Evolutionary conservation across 2,888 invertebrate genomes (phyloP), one percentile per base, ranked within the genome.

Genomic region (Ornithoptera priamus): DNA sequence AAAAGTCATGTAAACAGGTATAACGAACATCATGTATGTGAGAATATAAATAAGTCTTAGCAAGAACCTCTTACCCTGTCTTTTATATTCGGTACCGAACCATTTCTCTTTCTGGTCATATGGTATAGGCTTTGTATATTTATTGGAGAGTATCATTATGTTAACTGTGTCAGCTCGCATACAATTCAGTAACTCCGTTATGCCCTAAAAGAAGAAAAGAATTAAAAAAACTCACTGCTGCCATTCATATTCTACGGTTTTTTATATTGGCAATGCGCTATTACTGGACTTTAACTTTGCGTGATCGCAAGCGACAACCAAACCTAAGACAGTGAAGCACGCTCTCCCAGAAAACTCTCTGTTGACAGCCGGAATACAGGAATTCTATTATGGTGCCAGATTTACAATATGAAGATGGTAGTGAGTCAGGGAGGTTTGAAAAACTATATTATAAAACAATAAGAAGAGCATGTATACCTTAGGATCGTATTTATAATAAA

Each of bases 61-160:
- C 15, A 46, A 46, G 46, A 46, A 12, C 15, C 39, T 46, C 46
- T 62, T 86, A 93, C 95, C 94, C 82, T 90, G 87, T 67, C 93
- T 93, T 50, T 93, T 93, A 82, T 97, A 98, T 74, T 95, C 94
- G 0, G 97, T 97, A 64, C 95, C 94, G 86, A 97, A 98, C 97
- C 97, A 98, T 71, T 94, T 94, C 85, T 98, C 97, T 20, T 92
- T 90, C 75, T 94, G 89, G 76, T 96, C 94, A 78, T 95, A 96
- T 0, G 80, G 70, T 46, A 93, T 79, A 0, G 89, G 89, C 63
- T 84, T 83, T 0, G 90, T 82, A 78, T 94, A 94, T 62, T 93
- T 93, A 78, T 95, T 95, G 10, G 95, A 94, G n/a, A 94, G 85
- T 36, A 97, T 85, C 85, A 96, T 94, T 17, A 97, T 93, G 81